Evolutionary conservation across 2,888 invertebrate species (phyloP).

Genomic region (Cheilosia soror): DNA sequence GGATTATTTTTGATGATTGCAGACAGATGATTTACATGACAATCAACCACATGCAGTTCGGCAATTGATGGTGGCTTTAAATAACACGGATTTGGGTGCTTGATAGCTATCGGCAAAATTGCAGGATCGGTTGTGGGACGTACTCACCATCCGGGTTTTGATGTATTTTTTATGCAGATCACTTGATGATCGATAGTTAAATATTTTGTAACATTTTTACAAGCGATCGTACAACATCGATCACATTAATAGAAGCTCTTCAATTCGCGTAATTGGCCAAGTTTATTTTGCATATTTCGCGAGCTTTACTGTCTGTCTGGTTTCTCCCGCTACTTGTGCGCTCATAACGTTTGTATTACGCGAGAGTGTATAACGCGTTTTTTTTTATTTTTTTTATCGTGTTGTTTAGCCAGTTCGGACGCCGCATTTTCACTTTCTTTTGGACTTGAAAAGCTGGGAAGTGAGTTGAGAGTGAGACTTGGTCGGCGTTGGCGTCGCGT

Average conservation of each 20-base stretch:
- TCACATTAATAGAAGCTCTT: neutral
- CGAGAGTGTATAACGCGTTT: slow-evolving; percentile 55
- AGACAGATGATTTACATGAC: no score
- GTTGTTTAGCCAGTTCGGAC: slow-evolving; percentile 64
- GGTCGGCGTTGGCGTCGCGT: slow-evolving; percentile 29
- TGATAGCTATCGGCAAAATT: no score
- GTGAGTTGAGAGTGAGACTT: slow-evolving; percentile 47
- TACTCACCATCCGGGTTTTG: no score
- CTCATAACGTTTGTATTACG: slow-evolving; percentile 65
- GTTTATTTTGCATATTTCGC: neutral
- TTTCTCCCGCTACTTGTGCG: slow-evolving; percentile 59
- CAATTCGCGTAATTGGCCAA: neutral
- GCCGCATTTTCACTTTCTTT: slow-evolving; percentile 72
- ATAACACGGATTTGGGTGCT: no score
- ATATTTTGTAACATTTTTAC: no score
- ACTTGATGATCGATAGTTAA: no score
- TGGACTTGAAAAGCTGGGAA: slow-evolving; percentile 60
- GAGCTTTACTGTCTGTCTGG: neutral
- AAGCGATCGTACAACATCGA: neutral
- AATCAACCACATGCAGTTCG: no score
- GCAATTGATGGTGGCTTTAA: no score
- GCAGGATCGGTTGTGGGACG: no score
- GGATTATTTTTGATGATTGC: no score
- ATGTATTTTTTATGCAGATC: no score
- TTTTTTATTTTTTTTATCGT: slow-evolving; percentile 25